Conservation (phyloP, 2,797 vertebrate species). For the Tarsius wallacei region DNA sequence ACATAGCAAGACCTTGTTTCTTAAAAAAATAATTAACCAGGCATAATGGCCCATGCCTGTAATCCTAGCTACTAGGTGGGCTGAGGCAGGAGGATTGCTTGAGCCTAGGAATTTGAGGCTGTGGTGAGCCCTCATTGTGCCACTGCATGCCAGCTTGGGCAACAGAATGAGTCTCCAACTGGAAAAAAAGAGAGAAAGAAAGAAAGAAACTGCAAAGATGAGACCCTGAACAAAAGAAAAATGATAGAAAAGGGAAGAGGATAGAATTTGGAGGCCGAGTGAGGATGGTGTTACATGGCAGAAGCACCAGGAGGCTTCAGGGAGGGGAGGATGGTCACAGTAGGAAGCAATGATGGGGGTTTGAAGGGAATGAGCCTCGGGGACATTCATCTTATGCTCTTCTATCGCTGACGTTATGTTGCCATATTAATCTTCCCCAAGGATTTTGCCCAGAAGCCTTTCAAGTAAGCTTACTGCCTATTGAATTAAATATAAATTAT, state of each 20-base stretch:
- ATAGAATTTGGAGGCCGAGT: background rate
- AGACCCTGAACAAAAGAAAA: background rate
- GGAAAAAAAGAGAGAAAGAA: too few species aligned
- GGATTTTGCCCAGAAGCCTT: constrained; percentile 25
- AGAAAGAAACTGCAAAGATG: background rate
- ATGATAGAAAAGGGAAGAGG: background rate
- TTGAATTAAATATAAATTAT: background rate
- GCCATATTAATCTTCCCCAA: background rate
- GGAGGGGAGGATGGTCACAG: background rate
- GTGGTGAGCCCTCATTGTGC: too few species aligned
- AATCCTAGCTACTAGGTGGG: too few species aligned
- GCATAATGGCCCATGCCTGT: too few species aligned
- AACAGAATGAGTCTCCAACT: too few species aligned
- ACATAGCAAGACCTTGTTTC: too few species aligned
- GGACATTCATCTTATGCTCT: background rate
- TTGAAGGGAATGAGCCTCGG: background rate
- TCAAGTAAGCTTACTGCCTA: background rate
- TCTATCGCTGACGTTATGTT: background rate
- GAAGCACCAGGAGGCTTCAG: background rate
- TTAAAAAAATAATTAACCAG: too few species aligned
- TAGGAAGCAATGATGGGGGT: background rate
- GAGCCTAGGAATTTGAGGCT: too few species aligned
- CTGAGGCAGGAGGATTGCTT: too few species aligned
- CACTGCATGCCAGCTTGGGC: too few species aligned
- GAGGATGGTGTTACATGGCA: background rate